Evolutionary conservation across 2,797 vertebrate genomes (phyloP).

Genomic region (Carcharodon carcharias): DNA sequence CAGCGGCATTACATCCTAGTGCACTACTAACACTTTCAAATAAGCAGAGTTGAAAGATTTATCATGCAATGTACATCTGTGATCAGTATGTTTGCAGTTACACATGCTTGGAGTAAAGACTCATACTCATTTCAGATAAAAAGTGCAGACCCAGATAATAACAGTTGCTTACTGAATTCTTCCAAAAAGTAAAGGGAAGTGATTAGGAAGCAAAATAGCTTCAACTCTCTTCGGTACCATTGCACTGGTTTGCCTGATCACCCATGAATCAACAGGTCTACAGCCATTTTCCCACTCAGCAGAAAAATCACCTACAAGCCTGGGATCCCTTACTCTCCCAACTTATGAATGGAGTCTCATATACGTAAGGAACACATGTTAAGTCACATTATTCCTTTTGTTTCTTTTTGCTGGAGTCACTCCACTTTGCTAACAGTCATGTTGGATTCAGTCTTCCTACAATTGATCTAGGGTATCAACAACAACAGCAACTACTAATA

Average conservation of each 20-base stretch:
- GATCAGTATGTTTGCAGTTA: not conserved
- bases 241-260: not conserved
- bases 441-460: not conserved
- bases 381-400: not conserved
- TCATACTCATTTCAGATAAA: not conserved
- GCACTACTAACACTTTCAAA: not conserved
- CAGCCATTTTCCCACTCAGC: not conserved
- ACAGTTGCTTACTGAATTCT: not conserved
- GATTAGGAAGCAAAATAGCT: not conserved
- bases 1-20: not conserved
- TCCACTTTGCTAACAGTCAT: not conserved
- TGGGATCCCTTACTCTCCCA: not conserved
- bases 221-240: not conserved
- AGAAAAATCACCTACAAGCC: not conserved
- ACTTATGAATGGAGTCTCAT: not conserved
- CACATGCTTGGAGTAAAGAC: not conserved
- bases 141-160: not conserved
- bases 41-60: not conserved
- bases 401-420: not conserved
- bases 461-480: not conserved
- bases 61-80: not conserved
- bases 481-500: too few relatives aligned
- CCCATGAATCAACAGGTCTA: not conserved
- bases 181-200: not conserved
- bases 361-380: not conserved